phyloP scores from a whole-genome alignment of 1,140 invertebrate species.

The Asobara japonica region DNA sequence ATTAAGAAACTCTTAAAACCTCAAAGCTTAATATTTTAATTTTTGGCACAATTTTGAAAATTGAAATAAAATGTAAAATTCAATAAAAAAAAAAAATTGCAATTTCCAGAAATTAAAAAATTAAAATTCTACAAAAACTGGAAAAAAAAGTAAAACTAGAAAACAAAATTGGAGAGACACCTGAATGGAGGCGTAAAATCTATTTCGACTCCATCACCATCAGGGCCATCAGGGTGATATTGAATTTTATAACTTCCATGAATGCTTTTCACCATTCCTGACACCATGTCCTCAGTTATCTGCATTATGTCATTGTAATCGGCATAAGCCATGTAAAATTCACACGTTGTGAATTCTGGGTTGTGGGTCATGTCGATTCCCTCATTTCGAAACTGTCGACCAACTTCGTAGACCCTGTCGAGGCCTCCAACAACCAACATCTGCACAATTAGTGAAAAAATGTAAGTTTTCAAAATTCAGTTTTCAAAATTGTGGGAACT shows the following conservation, averaged over 20 bases:
- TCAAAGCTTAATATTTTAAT: too few relatives aligned
- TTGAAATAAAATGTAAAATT: too few relatives aligned
- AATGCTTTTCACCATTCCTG: slow-evolving; percentile 83
- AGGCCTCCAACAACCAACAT: slow-evolving; percentile 98
- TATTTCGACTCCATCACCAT: slow-evolving; percentile 83
- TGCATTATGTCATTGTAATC: slow-evolving; percentile 97
- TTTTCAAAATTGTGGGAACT: slow-evolving; percentile 11
- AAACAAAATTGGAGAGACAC: too few relatives aligned
- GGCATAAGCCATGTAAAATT: slow-evolving; percentile 99
- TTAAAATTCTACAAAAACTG: too few relatives aligned
- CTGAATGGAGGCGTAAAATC: slow-evolving; percentile 99
- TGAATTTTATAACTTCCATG: slow-evolving; percentile 82
- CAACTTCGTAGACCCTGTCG: slow-evolving; percentile 98
- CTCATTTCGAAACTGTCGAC: slow-evolving; percentile 97
- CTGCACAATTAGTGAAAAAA: slow-evolving; percentile 59
- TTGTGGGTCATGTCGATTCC: slow-evolving; percentile 99
- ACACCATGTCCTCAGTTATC: slow-evolving; percentile 92
- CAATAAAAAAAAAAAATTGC: too few relatives aligned
- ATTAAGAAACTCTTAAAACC: too few relatives aligned
- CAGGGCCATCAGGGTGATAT: slow-evolving; percentile 94
- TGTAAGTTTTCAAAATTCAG: background rate
- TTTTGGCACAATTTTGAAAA: too few relatives aligned
- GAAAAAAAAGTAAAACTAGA: too few relatives aligned
- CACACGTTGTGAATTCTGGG: slow-evolving; percentile 99
- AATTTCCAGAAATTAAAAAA: too few relatives aligned